Conservation (phyloP, 2,797 vertebrate genomes). For the Zenarchopterus dispar region DNA sequence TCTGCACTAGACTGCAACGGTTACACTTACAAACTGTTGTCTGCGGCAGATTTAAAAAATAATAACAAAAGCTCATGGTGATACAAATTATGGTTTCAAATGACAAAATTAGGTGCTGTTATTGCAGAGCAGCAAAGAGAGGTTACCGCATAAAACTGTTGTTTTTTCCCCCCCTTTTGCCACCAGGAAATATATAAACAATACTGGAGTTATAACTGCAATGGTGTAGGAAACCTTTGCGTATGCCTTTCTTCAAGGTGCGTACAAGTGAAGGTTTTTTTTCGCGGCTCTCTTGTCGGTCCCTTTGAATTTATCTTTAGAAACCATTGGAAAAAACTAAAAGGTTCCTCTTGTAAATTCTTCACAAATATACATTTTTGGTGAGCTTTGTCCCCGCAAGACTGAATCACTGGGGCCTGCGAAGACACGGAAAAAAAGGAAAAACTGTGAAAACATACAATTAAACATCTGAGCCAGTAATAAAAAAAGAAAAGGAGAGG, state of each 20-base stretch:
- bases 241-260: too few species aligned
- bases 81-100: conserved; percentile 3
- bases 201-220: too few species aligned
- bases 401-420: conserved; percentile 13
- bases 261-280: not conserved
- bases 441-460: conserved; percentile 58
- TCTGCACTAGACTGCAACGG: too few species aligned
- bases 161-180: too few species aligned
- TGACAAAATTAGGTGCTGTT: not conserved
- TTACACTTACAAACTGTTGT: too few species aligned
- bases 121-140: not conserved
- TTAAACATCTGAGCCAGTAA: conserved; percentile 64
- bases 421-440: conserved; percentile 27
- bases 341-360: not conserved
- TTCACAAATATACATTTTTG: conserved; percentile 7
- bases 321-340: conserved; percentile 6
- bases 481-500: conserved; percentile 59
- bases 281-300: not conserved
- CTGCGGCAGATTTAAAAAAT: too few species aligned
- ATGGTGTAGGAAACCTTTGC: too few species aligned
- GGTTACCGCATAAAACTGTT: too few species aligned
- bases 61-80: not conserved
- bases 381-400: conserved; percentile 14
- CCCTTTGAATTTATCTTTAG: conserved; percentile 11
- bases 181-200: too few species aligned